Evolutionary conservation across 1,140 invertebrate genomes (phyloP).

Genomic region (Hylaeus anthracinus): DNA sequence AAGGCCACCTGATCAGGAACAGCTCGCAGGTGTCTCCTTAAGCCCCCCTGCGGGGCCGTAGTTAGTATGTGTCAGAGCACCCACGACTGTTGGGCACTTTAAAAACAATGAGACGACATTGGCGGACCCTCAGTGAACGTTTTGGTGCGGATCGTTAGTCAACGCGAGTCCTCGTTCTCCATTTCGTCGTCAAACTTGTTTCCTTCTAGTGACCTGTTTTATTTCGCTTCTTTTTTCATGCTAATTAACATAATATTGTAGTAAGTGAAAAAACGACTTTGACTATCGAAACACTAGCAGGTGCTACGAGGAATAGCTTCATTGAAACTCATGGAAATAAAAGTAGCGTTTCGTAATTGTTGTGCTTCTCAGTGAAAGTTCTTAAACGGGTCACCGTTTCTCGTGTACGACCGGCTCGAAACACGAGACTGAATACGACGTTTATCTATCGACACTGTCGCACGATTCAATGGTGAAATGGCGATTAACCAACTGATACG

Average conservation of each 20-base stretch:
- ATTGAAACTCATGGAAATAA: background rate
- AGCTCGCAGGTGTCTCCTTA: slow-evolving; percentile 68
- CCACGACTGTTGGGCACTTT: slow-evolving; percentile 65
- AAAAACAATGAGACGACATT: slow-evolving; percentile 76
- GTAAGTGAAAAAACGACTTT: too few species aligned
- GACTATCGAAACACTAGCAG: background rate
- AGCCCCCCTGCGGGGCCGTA: slow-evolving; percentile 45
- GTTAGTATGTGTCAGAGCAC: slow-evolving; percentile 60
- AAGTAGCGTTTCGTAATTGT: slow-evolving; percentile 24
- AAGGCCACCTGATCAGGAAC: slow-evolving; percentile 59
- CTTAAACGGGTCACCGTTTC: slow-evolving; percentile 20
- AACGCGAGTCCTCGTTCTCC: slow-evolving; percentile 50
- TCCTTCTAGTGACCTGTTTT: background rate
- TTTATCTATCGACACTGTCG: slow-evolving; percentile 13
- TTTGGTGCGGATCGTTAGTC: slow-evolving; percentile 63
- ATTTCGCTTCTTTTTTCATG: background rate
- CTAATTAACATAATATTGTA: too few species aligned
- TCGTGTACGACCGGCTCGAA: background rate
- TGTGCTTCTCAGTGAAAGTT: slow-evolving; percentile 25
- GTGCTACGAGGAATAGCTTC: background rate
- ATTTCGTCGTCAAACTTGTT: slow-evolving; percentile 6
- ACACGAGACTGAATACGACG: background rate
- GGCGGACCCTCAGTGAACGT: slow-evolving; percentile 68
- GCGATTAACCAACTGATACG: background rate
- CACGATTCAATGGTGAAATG: slow-evolving; percentile 8